A percentile compares a stretch with the other conserved stretches of the same genome.
Evolutionary conservation across 2,888 invertebrate species (phyloP).

Genomic region (Tipula vernalis): DNA sequence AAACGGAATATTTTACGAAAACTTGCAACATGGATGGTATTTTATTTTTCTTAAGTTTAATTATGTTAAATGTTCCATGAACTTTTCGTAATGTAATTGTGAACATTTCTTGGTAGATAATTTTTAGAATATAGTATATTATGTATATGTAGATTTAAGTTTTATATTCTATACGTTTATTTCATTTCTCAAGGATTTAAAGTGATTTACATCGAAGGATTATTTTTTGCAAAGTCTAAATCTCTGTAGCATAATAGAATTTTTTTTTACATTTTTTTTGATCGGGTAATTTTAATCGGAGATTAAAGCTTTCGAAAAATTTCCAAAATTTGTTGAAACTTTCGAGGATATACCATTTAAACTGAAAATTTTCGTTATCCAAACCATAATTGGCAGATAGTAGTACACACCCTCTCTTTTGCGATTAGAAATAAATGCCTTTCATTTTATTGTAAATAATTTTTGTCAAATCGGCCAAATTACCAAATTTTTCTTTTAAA

Average conservation of each 20-base stretch:
- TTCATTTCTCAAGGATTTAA: background rate
- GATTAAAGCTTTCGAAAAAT: too few species aligned
- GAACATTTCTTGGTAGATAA: background rate
- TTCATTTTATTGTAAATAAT: too few species aligned
- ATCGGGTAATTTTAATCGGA: too few species aligned
- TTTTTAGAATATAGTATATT: background rate
- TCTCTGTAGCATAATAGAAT: background rate
- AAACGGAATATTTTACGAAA: background rate
- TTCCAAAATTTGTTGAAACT: background rate
- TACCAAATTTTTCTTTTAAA: too few species aligned
- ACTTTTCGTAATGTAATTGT: background rate
- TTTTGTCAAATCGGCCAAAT: too few species aligned
- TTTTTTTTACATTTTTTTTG: background rate
- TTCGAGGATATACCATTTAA: too few species aligned
- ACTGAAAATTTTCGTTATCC: too few species aligned
- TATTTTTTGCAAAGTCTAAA: background rate
- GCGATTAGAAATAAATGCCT: too few species aligned
- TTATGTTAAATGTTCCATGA: conserved; percentile 4
- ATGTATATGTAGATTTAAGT: background rate
- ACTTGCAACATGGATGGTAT: background rate
- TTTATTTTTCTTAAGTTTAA: background rate
- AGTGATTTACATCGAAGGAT: background rate
- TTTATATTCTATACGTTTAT: background rate
- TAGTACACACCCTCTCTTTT: too few species aligned
- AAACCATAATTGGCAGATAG: too few species aligned